Conservation (phyloP, 2,888 invertebrate species). For the Rhodophaea formosa region DNA sequence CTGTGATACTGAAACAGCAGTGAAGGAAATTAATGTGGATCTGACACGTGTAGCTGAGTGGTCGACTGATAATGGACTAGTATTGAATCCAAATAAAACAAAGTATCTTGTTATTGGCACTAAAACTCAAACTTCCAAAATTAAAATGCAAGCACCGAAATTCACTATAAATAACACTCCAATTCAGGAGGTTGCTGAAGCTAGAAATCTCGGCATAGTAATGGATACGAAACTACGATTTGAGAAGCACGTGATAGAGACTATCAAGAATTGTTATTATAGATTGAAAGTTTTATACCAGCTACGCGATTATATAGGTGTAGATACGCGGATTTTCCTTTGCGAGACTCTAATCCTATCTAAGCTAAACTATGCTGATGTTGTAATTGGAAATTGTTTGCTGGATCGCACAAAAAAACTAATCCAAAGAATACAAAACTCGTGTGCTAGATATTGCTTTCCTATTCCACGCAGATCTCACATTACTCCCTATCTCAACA, state of each 20-base stretch:
- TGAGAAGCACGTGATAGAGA: background rate
- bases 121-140: background rate
- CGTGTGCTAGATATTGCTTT: background rate
- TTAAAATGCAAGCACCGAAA: background rate
- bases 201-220: slow-evolving; percentile 12
- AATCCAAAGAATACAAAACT: background rate
- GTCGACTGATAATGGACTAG: background rate
- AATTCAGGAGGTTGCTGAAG: slow-evolving; percentile 5
- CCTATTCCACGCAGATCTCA: background rate
- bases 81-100: slow-evolving; percentile 4
- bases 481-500: background rate
- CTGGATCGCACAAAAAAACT: background rate
- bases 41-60: background rate
- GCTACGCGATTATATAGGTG: slow-evolving; percentile 3
- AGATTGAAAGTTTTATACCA: slow-evolving; percentile 15
- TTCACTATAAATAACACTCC: background rate
- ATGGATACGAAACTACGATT: slow-evolving; percentile 6
- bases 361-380: slow-evolving; percentile 14
- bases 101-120: slow-evolving; percentile 5
- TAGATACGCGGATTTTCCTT: background rate
- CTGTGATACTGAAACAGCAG: background rate
- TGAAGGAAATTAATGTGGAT: slow-evolving; percentile 3
- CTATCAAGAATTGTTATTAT: slow-evolving; percentile 14
- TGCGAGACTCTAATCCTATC: slow-evolving; percentile 12
- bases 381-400: slow-evolving; percentile 22